Evolutionary conservation across 1,140 invertebrate species (phyloP).

Genomic region (Conus betulinus): DNA sequence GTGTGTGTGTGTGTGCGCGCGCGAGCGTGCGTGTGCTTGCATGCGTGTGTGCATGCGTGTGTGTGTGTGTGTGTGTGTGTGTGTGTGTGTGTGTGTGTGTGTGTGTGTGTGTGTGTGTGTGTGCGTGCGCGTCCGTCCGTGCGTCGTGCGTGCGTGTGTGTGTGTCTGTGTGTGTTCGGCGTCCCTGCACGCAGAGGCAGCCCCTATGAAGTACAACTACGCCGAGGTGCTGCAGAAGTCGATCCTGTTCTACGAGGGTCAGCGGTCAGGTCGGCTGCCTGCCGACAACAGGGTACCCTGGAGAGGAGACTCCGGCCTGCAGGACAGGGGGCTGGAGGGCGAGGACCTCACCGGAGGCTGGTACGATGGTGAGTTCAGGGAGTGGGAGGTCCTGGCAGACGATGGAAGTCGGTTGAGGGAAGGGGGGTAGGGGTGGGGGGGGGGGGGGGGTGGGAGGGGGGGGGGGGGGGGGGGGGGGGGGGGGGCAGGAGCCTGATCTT

Average conservation of each 20-base stretch:
- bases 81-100: background rate
- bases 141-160: background rate
- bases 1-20: too few relatives aligned
- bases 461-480: background rate
- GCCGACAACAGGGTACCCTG: conserved; percentile 79
- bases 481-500: background rate
- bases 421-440: background rate
- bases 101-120: background rate
- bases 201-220: conserved; percentile 60
- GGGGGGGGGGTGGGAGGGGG: background rate
- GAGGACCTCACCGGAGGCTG: conserved; percentile 75
- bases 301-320: conserved; percentile 75
- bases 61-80: conserved; percentile 42
- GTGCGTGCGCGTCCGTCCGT: conserved; percentile 50
- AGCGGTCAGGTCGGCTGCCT: conserved; percentile 80
- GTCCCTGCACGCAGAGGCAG: background rate
- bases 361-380: conserved; percentile 71
- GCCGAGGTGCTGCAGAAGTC: conserved; percentile 70
- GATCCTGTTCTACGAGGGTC: conserved; percentile 81
- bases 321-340: conserved; percentile 68
- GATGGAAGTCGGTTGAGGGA: too few relatives aligned
- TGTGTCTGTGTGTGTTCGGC: background rate
- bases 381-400: too few relatives aligned
- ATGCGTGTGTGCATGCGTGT: too few relatives aligned
- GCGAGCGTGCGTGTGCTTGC: too few relatives aligned